Percentiles rank a stretch among this genome's conserved stretches.
Conservation (phyloP, 2,888 invertebrate genomes). For the Acheta domesticus region DNA sequence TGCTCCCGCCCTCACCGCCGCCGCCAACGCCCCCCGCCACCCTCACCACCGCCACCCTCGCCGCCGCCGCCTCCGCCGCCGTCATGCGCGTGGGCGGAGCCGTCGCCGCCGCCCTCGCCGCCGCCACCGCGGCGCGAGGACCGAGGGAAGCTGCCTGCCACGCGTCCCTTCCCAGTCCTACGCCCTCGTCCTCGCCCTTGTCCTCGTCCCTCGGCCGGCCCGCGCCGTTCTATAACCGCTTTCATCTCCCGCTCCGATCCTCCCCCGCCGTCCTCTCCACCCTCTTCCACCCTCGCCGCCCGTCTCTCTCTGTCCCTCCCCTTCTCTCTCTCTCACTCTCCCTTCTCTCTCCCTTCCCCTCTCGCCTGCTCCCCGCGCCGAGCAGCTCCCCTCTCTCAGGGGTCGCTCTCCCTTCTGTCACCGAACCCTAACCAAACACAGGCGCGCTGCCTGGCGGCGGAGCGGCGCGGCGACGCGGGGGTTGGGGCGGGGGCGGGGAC, state of each 20-base stretch:
- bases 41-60: too few species aligned
- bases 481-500: background rate
- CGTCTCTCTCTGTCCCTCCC: background rate
- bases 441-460: background rate
- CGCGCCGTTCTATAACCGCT: background rate
- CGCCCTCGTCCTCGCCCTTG: background rate
- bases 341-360: slow-evolving; percentile 3
- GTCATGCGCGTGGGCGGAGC: background rate
- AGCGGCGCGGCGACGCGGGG: background rate
- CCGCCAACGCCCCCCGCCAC: background rate
- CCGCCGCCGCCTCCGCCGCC: background rate
- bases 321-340: slow-evolving; percentile 22
- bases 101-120: background rate
- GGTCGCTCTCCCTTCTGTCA: slow-evolving; percentile 30
- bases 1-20: too few species aligned
- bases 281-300: background rate
- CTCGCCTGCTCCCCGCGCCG: background rate
- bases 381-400: background rate
- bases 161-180: background rate
- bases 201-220: background rate
- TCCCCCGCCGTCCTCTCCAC: background rate
- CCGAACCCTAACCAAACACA: slow-evolving; percentile 36
- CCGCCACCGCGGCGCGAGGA: background rate
- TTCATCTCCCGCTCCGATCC: background rate
- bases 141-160: background rate